phyloP scores from a whole-genome alignment of 2,888 invertebrate genomes.

The Linhomoeus sp. region DNA sequence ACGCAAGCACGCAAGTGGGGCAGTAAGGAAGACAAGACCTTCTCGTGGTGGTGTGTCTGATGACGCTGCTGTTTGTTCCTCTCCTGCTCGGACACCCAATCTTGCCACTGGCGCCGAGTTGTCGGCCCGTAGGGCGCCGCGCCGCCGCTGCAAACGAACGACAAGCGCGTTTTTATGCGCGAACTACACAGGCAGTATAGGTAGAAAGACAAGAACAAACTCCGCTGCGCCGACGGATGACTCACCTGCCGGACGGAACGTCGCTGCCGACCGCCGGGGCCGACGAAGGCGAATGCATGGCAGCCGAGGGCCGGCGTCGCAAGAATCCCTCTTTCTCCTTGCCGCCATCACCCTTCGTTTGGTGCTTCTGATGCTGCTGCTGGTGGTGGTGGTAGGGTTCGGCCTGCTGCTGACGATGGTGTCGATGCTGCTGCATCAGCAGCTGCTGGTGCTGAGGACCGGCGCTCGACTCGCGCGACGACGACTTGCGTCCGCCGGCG shows the following conservation, averaged over 20 bases:
- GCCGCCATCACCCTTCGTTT: neutral
- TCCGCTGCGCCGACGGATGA: too few species aligned
- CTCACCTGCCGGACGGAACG: too few species aligned
- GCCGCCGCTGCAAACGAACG: too few species aligned
- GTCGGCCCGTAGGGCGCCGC: conserved; percentile 45
- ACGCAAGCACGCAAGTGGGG: too few species aligned
- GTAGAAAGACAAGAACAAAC: conserved; percentile 21
- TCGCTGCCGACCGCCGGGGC: too few species aligned
- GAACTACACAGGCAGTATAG: too few species aligned
- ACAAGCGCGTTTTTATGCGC: too few species aligned
- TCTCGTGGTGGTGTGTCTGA: neutral
- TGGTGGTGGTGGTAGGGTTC: neutral
- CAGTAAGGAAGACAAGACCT: too few species aligned
- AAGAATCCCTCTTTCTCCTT: too few species aligned
- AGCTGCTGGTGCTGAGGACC: too few species aligned
- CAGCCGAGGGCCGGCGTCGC: neutral
- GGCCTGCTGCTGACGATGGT: neutral
- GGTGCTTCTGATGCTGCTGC: neutral
- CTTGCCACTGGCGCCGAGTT: conserved; percentile 53
- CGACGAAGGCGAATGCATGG: too few species aligned
- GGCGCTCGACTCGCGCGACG: conserved; percentile 12
- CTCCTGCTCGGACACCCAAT: conserved; percentile 33
- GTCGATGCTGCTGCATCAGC: neutral
- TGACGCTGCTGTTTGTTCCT: conserved; percentile 7
- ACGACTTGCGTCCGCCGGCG: neutral